Evolutionary conservation across 2,113 vertebrate genomes (phyloP), one percentile per base, ranked within the genome.

Genomic region (Theristicus caerulescens): DNA sequence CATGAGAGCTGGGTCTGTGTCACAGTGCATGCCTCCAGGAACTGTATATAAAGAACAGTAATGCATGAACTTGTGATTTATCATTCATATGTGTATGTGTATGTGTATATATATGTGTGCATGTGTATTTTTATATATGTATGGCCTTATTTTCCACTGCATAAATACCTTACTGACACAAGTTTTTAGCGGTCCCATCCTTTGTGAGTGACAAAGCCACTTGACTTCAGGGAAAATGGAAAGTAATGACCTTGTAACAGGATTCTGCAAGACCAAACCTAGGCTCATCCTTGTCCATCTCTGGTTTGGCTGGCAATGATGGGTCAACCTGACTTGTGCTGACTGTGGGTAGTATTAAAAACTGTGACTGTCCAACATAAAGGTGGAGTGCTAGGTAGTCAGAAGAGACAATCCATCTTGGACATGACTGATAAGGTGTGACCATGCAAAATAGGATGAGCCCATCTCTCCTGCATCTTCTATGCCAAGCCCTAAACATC

Each of bases 61-160:
- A 73, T 59, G 19, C 34, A 46, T 58, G 13, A 91, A 87, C 12
- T 32, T 64, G 32, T 57, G 54, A 7, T 38, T 93, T 78, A 46
- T 44, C 19, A 26, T 73, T 11, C 9, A 7, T 72, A 10, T 22
- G 5, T 46, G 1, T 58, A 10, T 6, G 8, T 34, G 0, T 32
- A 8, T 40, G 2, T 14, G 8, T 12, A 6, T 20, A 16, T 16
- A 3, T 29, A 9, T 54, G 55, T 59, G 57, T 24, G 21, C 32
- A 1, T 40, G 0, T 31, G 2, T 21, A 5, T 11, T 5, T n/a
- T 16, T 21, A 4, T 49, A 16, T 20, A 24, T 36, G 0, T 57
- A 42, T 49, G 10, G 6, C 9, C 46, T 61, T 80, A 22, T 82
- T 90, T 90, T 57, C 21, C 49, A 66, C 42, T 76, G 46, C 17